phyloP scores from a whole-genome alignment of 2,113 vertebrate genomes.

The Xiphias gladius region DNA sequence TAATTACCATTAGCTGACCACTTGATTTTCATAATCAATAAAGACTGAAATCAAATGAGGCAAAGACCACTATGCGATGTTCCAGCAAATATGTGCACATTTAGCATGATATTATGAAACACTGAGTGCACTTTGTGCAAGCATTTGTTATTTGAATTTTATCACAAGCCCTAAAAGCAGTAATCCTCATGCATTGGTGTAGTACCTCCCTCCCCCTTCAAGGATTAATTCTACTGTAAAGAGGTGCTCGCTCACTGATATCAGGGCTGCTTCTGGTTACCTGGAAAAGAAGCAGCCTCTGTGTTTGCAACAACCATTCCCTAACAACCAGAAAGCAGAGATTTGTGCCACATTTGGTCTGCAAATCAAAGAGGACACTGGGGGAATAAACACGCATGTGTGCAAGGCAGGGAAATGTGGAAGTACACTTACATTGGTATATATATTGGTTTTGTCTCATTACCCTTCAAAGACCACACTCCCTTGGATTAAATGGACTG shows the following conservation, averaged over 20 bases:
- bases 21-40: conserved; percentile 79
- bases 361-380: conserved; percentile 64
- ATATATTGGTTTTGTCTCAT: conserved; percentile 79
- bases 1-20: conserved; percentile 73
- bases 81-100: conserved; percentile 60
- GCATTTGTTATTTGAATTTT: conserved; percentile 75
- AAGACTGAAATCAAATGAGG: conserved; percentile 62
- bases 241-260: conserved; percentile 74
- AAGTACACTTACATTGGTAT: conserved; percentile 27
- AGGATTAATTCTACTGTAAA: conserved; percentile 82
- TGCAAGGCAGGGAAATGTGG: conserved; percentile 5
- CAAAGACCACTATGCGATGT: conserved; percentile 28
- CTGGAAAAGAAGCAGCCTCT: conserved; percentile 53
- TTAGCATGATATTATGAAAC: conserved; percentile 53
- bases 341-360: conserved; percentile 60
- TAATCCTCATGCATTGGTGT: conserved; percentile 75
- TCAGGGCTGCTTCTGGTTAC: conserved; percentile 68
- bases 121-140: conserved; percentile 52
- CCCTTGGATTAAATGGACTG: conserved; percentile 66
- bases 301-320: conserved; percentile 58
- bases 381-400: conserved; percentile 23
- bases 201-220: conserved; percentile 4
- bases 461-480: conserved; percentile 73
- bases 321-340: conserved; percentile 58
- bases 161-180: conserved; percentile 76